Base-by-base conservation (phyloP, 2,888 invertebrate species). In the Epinotia ramella region DNA sequence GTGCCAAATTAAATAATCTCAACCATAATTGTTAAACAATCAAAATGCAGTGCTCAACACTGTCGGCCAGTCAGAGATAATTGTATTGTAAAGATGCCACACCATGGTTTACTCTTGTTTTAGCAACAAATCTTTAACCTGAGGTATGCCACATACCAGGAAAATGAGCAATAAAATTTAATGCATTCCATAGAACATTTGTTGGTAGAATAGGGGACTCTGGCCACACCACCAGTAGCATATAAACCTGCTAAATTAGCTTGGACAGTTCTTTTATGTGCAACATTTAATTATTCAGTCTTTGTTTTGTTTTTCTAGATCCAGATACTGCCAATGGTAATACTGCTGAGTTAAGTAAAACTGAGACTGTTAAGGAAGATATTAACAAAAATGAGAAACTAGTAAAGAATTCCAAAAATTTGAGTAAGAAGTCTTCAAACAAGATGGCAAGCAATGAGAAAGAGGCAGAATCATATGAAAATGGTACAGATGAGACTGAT, bases 401-500 rank as follows among this genome's bases (percentile, higher is more conserved):
- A 81, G 82, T 88, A 81, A 93, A 92, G 79, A 92, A 87, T 84
- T 81, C 86, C 77, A 93, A 91, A 81, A 91, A 88, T 84, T 84
- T 82, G 73, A 90, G 82, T 82, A 93, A 92, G 79, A 92, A 92
- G 83, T 83, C 88, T 73, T 85, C 84, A 60, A 90, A 84, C 80
- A 89, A 89, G 80, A 88, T 88, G 85, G 85, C 88, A 70, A 88
- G 82, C 79, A 88, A 83, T 84, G 89, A 91, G 74, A 88, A 89
- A 82, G 89, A 90, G 78, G 77, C 81, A 20, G 91, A 91, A 83
- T 87, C 90, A 84, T 86, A 85, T 87, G 92, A 92, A 85, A 94
- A 93, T 88, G 92, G 92, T 84, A 93, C 91, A 89, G 88, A 91
- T 88, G 93, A 94, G 92, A 93, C 93, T 93, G 94, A 93, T 89